Conservation (phyloP, 2,113 vertebrate genomes). For the Myocastor coypus region DNA sequence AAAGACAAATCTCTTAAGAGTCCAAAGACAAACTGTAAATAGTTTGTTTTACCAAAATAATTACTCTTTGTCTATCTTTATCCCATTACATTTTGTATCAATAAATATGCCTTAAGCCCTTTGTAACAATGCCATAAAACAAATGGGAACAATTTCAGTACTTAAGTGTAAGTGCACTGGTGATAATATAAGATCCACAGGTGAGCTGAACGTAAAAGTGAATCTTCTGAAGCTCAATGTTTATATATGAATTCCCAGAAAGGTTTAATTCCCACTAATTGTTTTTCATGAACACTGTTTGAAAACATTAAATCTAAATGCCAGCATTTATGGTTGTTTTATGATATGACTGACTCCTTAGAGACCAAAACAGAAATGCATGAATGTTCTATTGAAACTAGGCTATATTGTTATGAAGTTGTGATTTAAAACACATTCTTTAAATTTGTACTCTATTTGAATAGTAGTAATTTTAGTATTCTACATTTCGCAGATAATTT, state of each 20-base stretch:
- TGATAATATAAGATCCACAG: not conserved
- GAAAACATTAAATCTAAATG: not conserved
- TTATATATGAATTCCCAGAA: constrained; percentile 8
- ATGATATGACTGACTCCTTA: not conserved
- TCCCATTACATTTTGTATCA: constrained; percentile 10
- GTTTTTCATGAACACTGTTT: not conserved
- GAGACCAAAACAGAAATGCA: not conserved
- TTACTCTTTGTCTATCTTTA: constrained; percentile 36
- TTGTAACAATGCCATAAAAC: not conserved
- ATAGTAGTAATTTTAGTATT: not conserved
- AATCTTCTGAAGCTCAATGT: constrained; percentile 19
- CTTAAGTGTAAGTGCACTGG: not conserved
- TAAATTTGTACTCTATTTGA: not conserved
- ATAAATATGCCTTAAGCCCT: not conserved
- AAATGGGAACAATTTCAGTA: constrained; percentile 19
- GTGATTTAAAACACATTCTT: not conserved
- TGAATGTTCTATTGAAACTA: not conserved
- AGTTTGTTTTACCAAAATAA: constrained; percentile 72
- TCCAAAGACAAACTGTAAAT: constrained; percentile 63
- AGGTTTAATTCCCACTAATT: not conserved
- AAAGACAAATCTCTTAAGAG: constrained; percentile 64
- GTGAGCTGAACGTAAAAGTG: not conserved
- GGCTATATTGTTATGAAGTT: not conserved
- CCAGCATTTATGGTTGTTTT: not conserved
- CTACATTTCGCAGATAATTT: not conserved